Conservation (phyloP, 2,888 invertebrate species). For the Cactoblastis cactorum region DNA sequence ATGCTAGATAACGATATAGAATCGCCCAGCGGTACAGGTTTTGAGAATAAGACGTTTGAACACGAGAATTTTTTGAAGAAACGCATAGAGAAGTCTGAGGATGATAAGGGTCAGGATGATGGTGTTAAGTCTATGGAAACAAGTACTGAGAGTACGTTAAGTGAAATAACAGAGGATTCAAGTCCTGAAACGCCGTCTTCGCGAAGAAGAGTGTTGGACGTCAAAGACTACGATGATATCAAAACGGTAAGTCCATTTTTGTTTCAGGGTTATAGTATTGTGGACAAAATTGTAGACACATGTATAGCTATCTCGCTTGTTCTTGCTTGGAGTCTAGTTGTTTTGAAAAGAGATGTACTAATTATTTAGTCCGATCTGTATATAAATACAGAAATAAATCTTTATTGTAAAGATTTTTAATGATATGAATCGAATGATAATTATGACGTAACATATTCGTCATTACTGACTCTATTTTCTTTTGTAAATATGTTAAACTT, state of each 20-base stretch:
- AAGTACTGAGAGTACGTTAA: constrained; percentile 66
- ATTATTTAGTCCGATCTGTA: too few relatives aligned
- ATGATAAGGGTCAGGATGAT: constrained; percentile 46
- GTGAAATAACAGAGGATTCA: constrained; percentile 61
- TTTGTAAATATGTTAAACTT: too few relatives aligned
- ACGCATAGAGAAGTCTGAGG: constrained; percentile 60
- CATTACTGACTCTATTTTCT: too few relatives aligned
- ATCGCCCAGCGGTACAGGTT: constrained; percentile 70
- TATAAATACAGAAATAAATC: too few relatives aligned
- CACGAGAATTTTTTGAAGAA: constrained; percentile 71
- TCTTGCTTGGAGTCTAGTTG: too few relatives aligned
- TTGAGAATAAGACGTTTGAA: constrained; percentile 71
- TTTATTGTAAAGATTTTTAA: too few relatives aligned
- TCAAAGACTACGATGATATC: constrained; percentile 57
- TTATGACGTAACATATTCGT: too few relatives aligned
- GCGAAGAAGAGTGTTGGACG: constrained; percentile 54
- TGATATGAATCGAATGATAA: too few relatives aligned
- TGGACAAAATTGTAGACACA: not conserved
- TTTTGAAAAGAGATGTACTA: too few relatives aligned
- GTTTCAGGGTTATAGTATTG: not conserved
- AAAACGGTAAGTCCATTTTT: constrained; percentile 56
- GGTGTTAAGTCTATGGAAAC: constrained; percentile 68
- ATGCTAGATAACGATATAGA: constrained; percentile 66
- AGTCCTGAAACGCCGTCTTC: constrained; percentile 63
- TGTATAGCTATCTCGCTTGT: not conserved